Conservation (phyloP, 2,888 invertebrate species). For the Noctuana brunneofusca region DNA sequence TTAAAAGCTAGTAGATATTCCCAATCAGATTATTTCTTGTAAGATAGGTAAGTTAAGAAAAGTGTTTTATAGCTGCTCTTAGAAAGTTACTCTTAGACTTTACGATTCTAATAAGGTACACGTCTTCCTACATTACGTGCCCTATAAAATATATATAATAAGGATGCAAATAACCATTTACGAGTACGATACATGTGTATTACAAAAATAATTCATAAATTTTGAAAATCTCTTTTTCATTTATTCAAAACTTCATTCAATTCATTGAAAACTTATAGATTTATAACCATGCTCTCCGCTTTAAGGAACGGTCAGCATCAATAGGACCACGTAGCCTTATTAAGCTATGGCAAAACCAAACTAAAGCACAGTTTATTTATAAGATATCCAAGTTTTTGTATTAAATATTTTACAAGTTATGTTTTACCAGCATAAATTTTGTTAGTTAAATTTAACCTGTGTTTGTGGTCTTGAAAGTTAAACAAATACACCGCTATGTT, state of each 20-base stretch:
- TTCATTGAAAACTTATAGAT: conserved; percentile 2
- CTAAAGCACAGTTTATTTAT: background rate
- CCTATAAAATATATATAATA: background rate
- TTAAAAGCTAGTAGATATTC: conserved; percentile 6
- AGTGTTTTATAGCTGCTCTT: background rate
- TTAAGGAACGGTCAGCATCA: conserved; percentile 6
- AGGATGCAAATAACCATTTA: conserved; percentile 2
- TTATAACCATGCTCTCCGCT: conserved; percentile 4
- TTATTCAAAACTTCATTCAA: conserved; percentile 11
- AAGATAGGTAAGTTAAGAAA: background rate
- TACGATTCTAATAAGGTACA: background rate
- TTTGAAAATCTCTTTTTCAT: conserved; percentile 15
- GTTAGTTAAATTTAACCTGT: background rate
- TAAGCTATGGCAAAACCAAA: background rate
- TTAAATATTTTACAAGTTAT: background rate
- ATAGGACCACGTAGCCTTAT: background rate
- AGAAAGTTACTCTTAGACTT: background rate
- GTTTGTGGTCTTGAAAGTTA: background rate
- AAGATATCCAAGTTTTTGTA: too few relatives aligned
- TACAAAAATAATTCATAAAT: conserved; percentile 7
- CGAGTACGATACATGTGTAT: conserved; percentile 5
- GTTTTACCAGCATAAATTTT: background rate
- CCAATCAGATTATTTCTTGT: conserved; percentile 1
- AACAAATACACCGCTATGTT: conserved; percentile 4
- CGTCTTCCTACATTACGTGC: background rate